Base-by-base conservation (phyloP, 2,113 vertebrate genomes). In the Mesoclemmys tuberculata region DNA sequence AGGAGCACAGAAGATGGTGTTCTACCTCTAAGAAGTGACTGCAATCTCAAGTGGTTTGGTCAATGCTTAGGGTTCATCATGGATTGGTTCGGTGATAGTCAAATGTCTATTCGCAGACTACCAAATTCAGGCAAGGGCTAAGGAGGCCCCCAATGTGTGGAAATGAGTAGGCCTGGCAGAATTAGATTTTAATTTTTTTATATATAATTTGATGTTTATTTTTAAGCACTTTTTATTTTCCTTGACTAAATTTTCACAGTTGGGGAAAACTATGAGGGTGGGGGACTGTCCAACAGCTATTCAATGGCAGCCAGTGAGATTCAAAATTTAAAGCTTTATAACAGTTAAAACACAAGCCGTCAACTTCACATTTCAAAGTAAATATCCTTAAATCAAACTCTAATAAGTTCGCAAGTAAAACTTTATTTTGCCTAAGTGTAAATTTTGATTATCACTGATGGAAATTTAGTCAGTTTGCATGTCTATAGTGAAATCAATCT, bases 61-160 rank as follows among this genome's bases (percentile, higher is more conserved):
- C 13, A 27, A 14, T 19, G 5, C 16, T 55, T 14, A 56, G 38
- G n/a, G 14, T n/a, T n/a, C 2, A 35, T 75, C 0, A 0, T 24
- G 9, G 27, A 55, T 52, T 41, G 26, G 5, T 2, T 82, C 51
- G 5, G 8, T 87, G 82, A 85, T 75, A 85, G 22, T 31, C 58
- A 77, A 44, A 92, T 52, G 10, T 5, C 1, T 2, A 1, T 41
- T n/a, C 49, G 8, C 56, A 85, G 41, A 31, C 14, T 18, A 64
- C 14, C 31, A 13, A 35, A 27, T 13, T 11, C 4, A 38, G 29
- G 14, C 18, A 84, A 5, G 31, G 22, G 26, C 77, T 86, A 82
- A 87, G 84, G 18, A 3, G 84, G 35, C 13, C 4, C 81, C 8
- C 1, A 92, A 22, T 74, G 12, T 26, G 3, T 64, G 10, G 78